Conservation (phyloP, 2,113 vertebrate genomes). For the Camelus dromedarius region DNA sequence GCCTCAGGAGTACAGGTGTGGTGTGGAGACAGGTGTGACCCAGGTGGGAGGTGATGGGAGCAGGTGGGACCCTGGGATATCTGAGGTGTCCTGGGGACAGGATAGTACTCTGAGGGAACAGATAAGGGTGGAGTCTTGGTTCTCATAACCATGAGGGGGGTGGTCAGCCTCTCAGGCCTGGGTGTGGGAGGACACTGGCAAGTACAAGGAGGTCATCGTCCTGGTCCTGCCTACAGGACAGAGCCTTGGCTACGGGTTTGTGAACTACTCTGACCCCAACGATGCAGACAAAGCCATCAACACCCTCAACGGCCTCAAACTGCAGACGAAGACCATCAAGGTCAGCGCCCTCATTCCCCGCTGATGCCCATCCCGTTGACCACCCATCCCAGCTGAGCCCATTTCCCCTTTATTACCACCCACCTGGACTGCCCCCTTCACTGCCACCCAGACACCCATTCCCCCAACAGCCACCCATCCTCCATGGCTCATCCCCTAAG, state of each 20-base stretch:
- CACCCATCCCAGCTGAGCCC: not conserved
- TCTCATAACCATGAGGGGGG: not conserved
- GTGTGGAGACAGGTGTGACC: not conserved
- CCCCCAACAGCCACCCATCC: not conserved
- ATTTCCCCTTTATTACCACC: not conserved
- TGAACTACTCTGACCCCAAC: slow-evolving; percentile 97
- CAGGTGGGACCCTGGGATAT: not conserved
- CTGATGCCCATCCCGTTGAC: not conserved
- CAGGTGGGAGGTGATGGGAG: not conserved
- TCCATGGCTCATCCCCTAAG: not conserved
- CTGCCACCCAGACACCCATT: not conserved
- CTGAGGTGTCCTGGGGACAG: not conserved
- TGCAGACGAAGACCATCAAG: slow-evolving; percentile 99
- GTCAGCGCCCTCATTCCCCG: slow-evolving; percentile 82
- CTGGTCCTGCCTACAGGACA: slow-evolving; percentile 89
- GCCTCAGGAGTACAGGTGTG: not conserved
- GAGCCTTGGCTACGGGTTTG: slow-evolving; percentile 97
- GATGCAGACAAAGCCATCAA: slow-evolving; percentile 98
- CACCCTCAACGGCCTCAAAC: slow-evolving; percentile 97
- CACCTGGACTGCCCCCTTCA: not conserved
- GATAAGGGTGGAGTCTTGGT: not conserved
- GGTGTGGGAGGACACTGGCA: not conserved
- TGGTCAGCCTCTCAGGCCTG: not conserved
- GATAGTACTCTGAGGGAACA: not conserved
- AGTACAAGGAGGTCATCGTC: not conserved